Evolutionary conservation across 2,888 invertebrate species (phyloP).

Genomic region (Drosophila koepferae): DNA sequence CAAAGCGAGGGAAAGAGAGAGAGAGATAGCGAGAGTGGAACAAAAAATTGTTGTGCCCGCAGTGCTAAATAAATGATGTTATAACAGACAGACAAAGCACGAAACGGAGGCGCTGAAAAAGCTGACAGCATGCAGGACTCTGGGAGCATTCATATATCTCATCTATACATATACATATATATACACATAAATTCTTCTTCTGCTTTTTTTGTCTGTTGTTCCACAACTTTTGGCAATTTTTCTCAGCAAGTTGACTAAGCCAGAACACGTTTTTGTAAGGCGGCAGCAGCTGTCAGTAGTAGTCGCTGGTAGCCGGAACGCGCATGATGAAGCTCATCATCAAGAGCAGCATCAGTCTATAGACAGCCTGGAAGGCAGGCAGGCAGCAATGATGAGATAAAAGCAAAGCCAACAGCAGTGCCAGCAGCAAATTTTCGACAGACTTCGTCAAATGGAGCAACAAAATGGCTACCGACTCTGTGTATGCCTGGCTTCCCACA

Average conservation of each 20-base stretch:
- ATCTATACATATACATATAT: constrained; percentile 5
- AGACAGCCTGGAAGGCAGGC: not conserved
- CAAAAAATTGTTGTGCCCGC: constrained; percentile 49
- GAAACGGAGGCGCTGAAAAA: constrained; percentile 44
- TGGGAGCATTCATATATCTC: constrained; percentile 38
- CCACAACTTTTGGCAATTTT: constrained; percentile 68
- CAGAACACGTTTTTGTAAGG: constrained; percentile 63
- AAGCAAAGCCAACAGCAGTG: constrained; percentile 39
- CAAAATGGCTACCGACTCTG: constrained; percentile 58
- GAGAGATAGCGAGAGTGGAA: constrained; percentile 11
- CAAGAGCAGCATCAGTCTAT: constrained; percentile 22
- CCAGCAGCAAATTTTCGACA: constrained; percentile 49
- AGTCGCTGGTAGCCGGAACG: constrained; percentile 30
- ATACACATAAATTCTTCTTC: constrained; percentile 2
- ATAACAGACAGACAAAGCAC: constrained; percentile 64
- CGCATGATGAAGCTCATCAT: constrained; percentile 74
- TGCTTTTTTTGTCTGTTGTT: constrained; percentile 2
- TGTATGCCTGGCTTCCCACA: constrained; percentile 8
- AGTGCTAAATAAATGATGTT: constrained; percentile 79
- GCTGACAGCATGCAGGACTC: constrained; percentile 52
- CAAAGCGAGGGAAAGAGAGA: not conserved
- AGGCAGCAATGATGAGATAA: constrained; percentile 40
- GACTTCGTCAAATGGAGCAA: constrained; percentile 71
- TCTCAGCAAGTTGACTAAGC: constrained; percentile 74
- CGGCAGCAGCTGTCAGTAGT: constrained; percentile 65